These are phyloP conservation scores for Muschampia plurimacula DNA, from an alignment of 2,888 invertebrate genomes.

Conservation along the genomic window DNA sequence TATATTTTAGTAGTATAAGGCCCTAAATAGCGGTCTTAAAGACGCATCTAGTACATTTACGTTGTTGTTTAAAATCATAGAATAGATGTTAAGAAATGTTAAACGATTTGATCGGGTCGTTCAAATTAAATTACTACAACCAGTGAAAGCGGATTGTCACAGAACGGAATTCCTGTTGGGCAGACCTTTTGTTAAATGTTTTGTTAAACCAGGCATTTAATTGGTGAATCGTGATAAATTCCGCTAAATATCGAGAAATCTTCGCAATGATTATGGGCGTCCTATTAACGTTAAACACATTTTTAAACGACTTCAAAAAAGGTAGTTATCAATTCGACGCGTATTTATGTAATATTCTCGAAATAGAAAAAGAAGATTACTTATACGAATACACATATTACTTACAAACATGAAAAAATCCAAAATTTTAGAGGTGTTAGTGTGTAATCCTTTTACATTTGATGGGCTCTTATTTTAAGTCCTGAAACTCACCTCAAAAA, in stretches of 20 bases:
- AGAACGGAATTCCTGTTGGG: not conserved
- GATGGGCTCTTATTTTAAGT: too few species aligned
- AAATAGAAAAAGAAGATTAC: too few species aligned
- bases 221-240: conserved; percentile 5
- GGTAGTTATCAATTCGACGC: too few species aligned
- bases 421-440: too few species aligned
- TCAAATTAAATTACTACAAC: not conserved
- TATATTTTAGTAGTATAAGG: too few species aligned
- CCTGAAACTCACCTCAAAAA: too few species aligned
- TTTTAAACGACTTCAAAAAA: too few species aligned
- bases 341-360: too few species aligned
- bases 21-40: too few species aligned
- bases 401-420: too few species aligned
- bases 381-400: too few species aligned
- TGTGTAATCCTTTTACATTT: too few species aligned
- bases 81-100: not conserved
- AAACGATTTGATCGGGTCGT: not conserved
- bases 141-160: not conserved
- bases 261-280: not conserved
- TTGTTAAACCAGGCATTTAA: conserved; percentile 1
- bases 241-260: not conserved
- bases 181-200: not conserved
- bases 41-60: not conserved
- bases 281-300: not conserved
- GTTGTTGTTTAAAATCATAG: not conserved